Conservation (phyloP, 2,113 vertebrate species). For the Protobothrops mucrosquamatus region DNA sequence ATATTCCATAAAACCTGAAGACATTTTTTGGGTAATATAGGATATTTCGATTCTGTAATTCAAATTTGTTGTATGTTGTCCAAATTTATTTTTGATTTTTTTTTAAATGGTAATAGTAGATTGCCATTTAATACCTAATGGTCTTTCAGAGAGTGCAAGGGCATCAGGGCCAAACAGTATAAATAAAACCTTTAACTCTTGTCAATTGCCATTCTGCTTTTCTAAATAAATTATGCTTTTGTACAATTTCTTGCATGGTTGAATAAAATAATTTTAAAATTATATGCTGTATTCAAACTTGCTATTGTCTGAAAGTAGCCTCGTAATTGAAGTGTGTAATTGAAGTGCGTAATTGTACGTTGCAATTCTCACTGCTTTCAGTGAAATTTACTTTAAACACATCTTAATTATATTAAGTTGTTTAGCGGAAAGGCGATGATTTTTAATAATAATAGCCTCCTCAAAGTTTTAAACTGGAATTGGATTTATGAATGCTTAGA, state of each 20-base stretch:
- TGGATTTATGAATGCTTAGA: not conserved
- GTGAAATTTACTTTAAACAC: not conserved
- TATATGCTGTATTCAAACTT: not conserved
- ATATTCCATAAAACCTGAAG: not conserved
- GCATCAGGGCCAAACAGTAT: not conserved
- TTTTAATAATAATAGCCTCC: too few species aligned
- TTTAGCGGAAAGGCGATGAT: not conserved
- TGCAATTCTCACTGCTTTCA: not conserved
- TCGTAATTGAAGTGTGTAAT: not conserved
- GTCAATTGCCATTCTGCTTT: not conserved
- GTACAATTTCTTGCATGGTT: not conserved
- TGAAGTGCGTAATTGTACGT: not conserved
- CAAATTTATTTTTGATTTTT: not conserved
- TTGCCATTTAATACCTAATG: not conserved
- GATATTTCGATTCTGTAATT: not conserved
- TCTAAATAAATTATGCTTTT: not conserved
- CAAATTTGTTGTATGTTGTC: not conserved
- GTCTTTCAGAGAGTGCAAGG: not conserved
- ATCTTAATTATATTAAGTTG: not conserved
- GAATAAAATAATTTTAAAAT: not conserved
- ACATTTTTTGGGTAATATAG: not conserved
- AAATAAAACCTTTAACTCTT: not conserved
- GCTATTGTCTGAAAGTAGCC: not conserved
- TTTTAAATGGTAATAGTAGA: not conserved
- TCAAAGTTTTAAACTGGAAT: not conserved